Base-by-base conservation (phyloP, 2,888 invertebrate species). In the Harmothoe impar region DNA sequence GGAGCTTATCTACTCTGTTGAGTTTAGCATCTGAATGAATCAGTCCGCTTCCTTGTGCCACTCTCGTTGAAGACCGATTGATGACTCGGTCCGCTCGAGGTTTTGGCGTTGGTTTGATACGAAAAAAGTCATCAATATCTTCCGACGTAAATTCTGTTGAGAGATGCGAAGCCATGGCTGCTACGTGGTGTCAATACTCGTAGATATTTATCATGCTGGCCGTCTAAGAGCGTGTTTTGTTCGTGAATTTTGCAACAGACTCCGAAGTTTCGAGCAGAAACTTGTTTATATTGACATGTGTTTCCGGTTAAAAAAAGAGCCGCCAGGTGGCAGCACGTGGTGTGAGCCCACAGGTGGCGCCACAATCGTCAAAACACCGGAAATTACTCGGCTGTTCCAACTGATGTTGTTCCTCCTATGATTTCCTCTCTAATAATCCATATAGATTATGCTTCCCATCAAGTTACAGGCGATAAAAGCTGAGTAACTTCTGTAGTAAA, bases 111-210 rank as follows among this genome's bases (percentile, higher is more conserved):
- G 91, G 78, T 43, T 43, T 88, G 93, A 94, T n/a, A 94, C 94
- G 62, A 94, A 95, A 95, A 94, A 94, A 95, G 84, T 94, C 94
- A 85, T 95, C 95, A 90, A 94, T 93, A 35, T 94, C 94, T 29
- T 94, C 94, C 43, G 94, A 86, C 0, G 94, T 93, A 72, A 95
- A 91, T 84, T 94, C 94, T 23, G 93, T 92, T 23, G 92, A 92
- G 20, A 94, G 43, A 81, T 43, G 10, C 3, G 81, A 33, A 33
- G 15, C n/a, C 90, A 12, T 92, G 91, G 91, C 92, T 15, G 29
- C 43, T 85, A 31, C 15, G 62, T 3, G 23, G 20, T 62, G 62
- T 62, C 62, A 23, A 17, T 17, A 25, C 15, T n/a, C 5, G 15
- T n/a, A 17, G 25, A 62, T 23, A 25, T n/a, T 3, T 25, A 62